phyloP scores from a whole-genome alignment of 1,140 invertebrate species.

The Pomacea maculata region DNA sequence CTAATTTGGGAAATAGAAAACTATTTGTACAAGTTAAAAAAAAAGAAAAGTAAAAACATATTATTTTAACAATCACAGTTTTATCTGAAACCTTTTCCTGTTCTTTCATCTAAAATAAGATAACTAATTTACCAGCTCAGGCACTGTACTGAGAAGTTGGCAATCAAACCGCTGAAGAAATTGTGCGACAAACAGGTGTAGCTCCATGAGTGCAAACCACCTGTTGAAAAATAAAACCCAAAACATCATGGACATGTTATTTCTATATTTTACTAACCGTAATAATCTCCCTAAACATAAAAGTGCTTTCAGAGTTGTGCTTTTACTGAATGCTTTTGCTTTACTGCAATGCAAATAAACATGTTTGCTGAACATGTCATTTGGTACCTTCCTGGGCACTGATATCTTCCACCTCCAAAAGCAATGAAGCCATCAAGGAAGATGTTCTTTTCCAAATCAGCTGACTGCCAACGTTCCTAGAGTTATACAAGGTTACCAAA shows the following conservation, averaged over 20 bases:
- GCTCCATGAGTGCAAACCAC: constrained; percentile 55
- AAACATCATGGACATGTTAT: background rate
- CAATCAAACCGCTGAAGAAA: constrained; percentile 47
- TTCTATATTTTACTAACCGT: background rate
- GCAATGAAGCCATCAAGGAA: constrained; percentile 52
- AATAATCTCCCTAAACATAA: too few species aligned
- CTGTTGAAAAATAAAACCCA: constrained; percentile 23
- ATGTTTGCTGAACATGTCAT: too few species aligned
- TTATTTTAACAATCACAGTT: too few species aligned
- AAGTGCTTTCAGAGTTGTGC: too few species aligned
- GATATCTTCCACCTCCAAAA: constrained; percentile 57
- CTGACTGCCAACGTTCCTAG: constrained; percentile 47
- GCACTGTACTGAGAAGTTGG: constrained; percentile 32
- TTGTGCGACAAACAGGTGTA: constrained; percentile 52
- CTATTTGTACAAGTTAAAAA: too few species aligned
- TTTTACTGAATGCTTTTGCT: background rate
- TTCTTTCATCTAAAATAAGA: too few species aligned
- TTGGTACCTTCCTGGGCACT: constrained; percentile 53
- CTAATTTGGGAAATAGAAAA: too few species aligned
- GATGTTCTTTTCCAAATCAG: constrained; percentile 45
- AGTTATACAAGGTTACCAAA: background rate
- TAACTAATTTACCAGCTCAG: constrained; percentile 38
- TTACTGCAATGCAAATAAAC: too few species aligned
- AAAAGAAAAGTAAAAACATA: too few species aligned
- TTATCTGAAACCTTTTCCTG: too few species aligned